Percentiles rank a stretch among this genome's conserved stretches.
Evolutionary conservation across 2,113 vertebrate species (phyloP).

Genomic region (Agelaius phoeniceus): DNA sequence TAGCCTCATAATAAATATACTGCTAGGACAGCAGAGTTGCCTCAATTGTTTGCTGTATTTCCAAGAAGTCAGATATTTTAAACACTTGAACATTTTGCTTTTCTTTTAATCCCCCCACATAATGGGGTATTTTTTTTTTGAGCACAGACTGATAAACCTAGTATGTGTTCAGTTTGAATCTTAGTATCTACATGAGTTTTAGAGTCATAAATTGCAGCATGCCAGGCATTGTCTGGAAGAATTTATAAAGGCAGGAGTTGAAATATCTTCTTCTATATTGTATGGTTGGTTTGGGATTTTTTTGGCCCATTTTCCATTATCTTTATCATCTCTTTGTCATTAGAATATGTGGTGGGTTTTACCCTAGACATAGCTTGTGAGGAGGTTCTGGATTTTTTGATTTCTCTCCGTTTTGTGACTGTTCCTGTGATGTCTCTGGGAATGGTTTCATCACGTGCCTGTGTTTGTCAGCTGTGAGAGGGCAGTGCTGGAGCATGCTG

Average conservation of each 20-base stretch:
- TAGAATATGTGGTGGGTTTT: not conserved
- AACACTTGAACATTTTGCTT: not conserved
- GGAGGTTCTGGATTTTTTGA: not conserved
- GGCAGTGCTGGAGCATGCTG: not conserved
- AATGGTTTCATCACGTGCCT: not conserved
- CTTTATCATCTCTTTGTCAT: not conserved
- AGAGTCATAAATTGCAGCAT: not conserved
- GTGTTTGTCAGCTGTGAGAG: not conserved
- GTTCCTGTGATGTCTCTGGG: not conserved
- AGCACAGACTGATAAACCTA: not conserved
- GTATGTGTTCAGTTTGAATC: not conserved
- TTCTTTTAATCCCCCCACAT: not conserved
- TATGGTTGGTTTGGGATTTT: not conserved
- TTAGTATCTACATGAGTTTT: not conserved
- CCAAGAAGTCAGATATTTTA: not conserved
- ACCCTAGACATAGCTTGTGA: not conserved
- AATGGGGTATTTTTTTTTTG: not conserved
- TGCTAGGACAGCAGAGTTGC: not conserved
- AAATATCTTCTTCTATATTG: not conserved
- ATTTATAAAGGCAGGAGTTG: not conserved
- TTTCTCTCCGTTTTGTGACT: not conserved
- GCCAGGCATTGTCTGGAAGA: not conserved
- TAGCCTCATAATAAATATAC: conserved; percentile 4
- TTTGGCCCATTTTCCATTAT: not conserved
- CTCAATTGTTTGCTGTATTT: not conserved